These are phyloP conservation scores for Rapana venosa DNA, from an alignment of 2,888 invertebrate species.

Conservation along the genomic window DNA sequence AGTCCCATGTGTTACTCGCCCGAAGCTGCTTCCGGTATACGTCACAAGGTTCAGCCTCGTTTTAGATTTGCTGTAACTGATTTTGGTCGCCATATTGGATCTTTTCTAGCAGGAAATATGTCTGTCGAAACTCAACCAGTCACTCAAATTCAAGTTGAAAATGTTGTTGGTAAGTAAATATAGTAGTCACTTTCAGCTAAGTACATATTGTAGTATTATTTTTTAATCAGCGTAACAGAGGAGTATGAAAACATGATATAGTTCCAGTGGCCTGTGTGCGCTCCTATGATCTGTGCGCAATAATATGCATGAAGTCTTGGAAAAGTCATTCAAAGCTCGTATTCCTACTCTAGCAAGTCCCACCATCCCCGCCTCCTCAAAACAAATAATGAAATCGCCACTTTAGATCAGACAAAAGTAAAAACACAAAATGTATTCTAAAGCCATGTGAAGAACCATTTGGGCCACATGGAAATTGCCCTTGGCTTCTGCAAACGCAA, in stretches of 20 bases:
- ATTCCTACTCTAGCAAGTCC: constrained; percentile 60
- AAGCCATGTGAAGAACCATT: too few relatives aligned
- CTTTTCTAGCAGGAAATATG: constrained; percentile 62
- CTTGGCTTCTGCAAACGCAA: too few relatives aligned
- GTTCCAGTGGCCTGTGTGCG: constrained; percentile 54
- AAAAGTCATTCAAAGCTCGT: constrained; percentile 52
- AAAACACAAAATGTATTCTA: too few relatives aligned
- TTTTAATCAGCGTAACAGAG: neutral
- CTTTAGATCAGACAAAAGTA: neutral
- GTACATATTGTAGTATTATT: neutral
- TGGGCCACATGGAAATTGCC: too few relatives aligned
- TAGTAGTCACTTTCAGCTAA: constrained; percentile 12
- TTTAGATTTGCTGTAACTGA: constrained; percentile 37
- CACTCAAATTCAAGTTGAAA: constrained; percentile 69
- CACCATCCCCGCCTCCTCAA: neutral
- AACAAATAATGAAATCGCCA: neutral
- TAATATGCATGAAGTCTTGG: constrained; percentile 59
- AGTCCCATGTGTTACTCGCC: constrained; percentile 40
- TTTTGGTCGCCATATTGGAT: constrained; percentile 56
- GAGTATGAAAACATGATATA: constrained; percentile 53
- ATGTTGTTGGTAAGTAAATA: constrained; percentile 64
- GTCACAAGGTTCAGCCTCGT: constrained; percentile 42
- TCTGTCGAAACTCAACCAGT: constrained; percentile 66
- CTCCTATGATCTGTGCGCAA: constrained; percentile 57
- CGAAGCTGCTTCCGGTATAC: constrained; percentile 48